Base-by-base conservation (phyloP, 2,888 invertebrate species). In the Lithophane socia region DNA sequence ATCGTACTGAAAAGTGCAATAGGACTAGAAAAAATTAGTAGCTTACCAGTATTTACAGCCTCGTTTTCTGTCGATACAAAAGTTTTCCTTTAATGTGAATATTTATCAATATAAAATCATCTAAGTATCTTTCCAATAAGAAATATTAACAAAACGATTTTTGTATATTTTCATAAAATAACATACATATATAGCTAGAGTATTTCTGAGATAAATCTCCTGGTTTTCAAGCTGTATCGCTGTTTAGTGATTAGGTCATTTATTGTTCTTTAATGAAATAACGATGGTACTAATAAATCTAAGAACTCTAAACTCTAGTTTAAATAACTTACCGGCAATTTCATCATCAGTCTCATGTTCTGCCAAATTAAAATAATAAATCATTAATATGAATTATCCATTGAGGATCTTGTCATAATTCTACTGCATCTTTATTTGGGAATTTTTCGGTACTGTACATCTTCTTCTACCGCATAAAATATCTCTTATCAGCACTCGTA, bases 281-380 rank as follows among this genome's bases (percentile, higher is more conserved):
- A 21, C 29, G 29, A 29, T 21, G 3, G 4, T 16, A 9, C 0
- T 24, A 2, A 29, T 29, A n/a, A 21, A 44, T 61, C 16, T 24
- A 24, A 42, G 8, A 13, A 42, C 0, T 24, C 21, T 7, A 8
- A 13, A 42, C 0, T 24, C 21, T 7, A 10, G n/a, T 44, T 42
- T 16, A 21, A 21, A 24, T 18, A 37, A 54, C 77, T 77, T 47
- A 77, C 77, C 21, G 24, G 9, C 12, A 5, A 68, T 37, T 63
- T 76, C 52, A 37, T 24, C 76, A 68, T 47, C 61, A 76, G 10
- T 47, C 12, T 63, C 76, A 24, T 61, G 76, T 9, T 77, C 78
- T 77, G 71, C 16, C 71, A 71, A 71, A 52, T 44, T 13, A 52
- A 64, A 76, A 44, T 16, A 67, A 71, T 67, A 4, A 16, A 56